phyloP scores from a whole-genome alignment of 2,797 vertebrate genomes.

The Smutsia temminckii region DNA sequence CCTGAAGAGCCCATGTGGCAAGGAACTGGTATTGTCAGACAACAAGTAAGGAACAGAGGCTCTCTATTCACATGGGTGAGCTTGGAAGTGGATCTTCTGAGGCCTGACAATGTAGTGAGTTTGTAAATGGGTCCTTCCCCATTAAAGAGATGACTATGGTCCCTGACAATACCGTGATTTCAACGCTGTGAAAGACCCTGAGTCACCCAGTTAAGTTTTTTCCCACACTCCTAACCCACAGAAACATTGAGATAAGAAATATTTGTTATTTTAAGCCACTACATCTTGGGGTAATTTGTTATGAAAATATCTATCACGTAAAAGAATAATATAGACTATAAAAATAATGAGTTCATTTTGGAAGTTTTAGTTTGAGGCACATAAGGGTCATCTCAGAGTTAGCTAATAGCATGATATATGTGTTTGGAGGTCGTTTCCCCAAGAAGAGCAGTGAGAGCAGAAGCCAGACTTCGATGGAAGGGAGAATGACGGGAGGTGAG shows the following conservation, averaged over 20 bases:
- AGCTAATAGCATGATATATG: neutral
- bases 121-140: neutral
- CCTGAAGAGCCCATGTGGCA: neutral
- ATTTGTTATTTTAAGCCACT: neutral
- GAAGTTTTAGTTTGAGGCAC: neutral
- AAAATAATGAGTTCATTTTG: conserved; percentile 12
- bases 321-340: neutral
- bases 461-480: neutral
- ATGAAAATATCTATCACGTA: neutral
- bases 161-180: neutral
- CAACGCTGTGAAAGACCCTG: neutral
- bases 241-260: neutral
- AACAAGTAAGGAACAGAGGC: neutral
- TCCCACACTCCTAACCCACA: neutral
- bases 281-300: neutral
- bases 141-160: neutral
- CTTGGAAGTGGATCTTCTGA: neutral
- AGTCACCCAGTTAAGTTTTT: neutral
- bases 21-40: neutral
- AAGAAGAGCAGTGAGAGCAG: conserved; percentile 68
- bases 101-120: neutral
- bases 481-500: neutral
- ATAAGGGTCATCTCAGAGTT: neutral
- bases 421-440: neutral
- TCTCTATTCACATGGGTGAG: neutral